Conservation (phyloP, 2,113 vertebrate species). For the Notarius quadriscutis region DNA sequence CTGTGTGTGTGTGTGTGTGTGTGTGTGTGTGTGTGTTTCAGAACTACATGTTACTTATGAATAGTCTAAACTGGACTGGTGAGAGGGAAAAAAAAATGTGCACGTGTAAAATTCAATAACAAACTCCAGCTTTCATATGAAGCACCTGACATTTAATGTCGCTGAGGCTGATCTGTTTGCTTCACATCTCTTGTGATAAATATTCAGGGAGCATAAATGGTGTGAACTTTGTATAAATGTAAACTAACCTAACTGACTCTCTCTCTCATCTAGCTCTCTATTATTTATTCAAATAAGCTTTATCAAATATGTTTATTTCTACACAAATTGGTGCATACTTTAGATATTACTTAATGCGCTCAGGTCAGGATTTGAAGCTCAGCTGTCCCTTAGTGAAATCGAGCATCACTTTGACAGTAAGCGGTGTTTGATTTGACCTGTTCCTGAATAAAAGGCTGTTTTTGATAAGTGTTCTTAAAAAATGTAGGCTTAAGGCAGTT, state of each 20-base stretch:
- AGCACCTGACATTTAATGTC: slow-evolving; percentile 13
- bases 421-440: neutral
- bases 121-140: slow-evolving; percentile 8
- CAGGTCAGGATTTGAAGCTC: neutral
- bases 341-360: neutral
- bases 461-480: neutral
- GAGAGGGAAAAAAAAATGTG: neutral
- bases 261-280: neutral
- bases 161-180: neutral
- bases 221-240: neutral
- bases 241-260: neutral
- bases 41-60: neutral
- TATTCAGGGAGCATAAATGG: neutral
- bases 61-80: slow-evolving; percentile 10
- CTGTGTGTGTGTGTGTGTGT: slow-evolving; percentile 1
- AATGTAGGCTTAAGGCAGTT: neutral
- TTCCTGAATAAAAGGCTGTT: neutral
- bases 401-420: neutral
- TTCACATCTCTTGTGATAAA: neutral
- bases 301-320: neutral
- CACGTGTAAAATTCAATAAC: neutral
- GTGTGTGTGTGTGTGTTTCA: neutral
- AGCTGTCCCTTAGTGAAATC: neutral
- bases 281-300: neutral
- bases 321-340: neutral